A percentile compares a stretch with the other conserved stretches of the same genome.
These are phyloP conservation scores for Penaeus indicus DNA, from an alignment of 1,140 invertebrate species.

Conservation along the genomic window DNA sequence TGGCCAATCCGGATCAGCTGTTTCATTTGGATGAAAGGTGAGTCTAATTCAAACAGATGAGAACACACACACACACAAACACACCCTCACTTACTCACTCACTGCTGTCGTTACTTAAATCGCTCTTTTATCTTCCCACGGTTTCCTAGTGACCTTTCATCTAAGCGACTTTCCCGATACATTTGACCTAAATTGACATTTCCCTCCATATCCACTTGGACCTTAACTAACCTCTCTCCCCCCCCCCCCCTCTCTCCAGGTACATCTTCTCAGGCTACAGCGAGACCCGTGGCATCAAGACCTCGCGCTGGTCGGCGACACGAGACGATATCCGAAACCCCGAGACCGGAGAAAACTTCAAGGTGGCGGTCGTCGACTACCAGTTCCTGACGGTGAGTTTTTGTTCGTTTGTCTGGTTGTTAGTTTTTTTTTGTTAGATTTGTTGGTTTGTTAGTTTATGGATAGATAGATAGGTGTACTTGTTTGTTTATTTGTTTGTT, in stretches of 20 bases:
- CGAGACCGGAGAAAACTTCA: slow-evolving; percentile 16
- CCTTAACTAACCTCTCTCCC: no score
- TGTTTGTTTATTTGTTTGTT: no score
- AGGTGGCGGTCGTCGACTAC: slow-evolving; percentile 47
- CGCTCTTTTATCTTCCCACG: no score
- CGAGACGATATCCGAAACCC: slow-evolving; percentile 36
- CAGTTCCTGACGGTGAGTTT: slow-evolving; percentile 35
- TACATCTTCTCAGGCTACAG: slow-evolving; percentile 47
- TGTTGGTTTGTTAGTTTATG: no score
- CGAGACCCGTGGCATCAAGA: slow-evolving; percentile 31
- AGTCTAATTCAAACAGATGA: background rate
- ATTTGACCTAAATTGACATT: no score
- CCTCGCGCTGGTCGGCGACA: slow-evolving; percentile 36
- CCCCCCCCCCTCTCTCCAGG: background rate
- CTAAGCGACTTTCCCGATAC: no score
- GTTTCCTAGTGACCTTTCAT: no score
- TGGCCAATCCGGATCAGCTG: slow-evolving; percentile 38
- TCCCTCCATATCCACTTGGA: background rate
- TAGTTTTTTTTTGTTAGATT: no score
- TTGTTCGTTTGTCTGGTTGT: background rate
- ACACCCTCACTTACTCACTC: no score
- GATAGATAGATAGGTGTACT: no score
- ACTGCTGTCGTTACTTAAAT: no score
- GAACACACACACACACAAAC: no score
- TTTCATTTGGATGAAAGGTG: slow-evolving; percentile 44